Percentiles rank a stretch among this genome's conserved stretches.
Evolutionary conservation across 2,113 vertebrate genomes (phyloP).

Genomic region (Galeopterus variegatus): DNA sequence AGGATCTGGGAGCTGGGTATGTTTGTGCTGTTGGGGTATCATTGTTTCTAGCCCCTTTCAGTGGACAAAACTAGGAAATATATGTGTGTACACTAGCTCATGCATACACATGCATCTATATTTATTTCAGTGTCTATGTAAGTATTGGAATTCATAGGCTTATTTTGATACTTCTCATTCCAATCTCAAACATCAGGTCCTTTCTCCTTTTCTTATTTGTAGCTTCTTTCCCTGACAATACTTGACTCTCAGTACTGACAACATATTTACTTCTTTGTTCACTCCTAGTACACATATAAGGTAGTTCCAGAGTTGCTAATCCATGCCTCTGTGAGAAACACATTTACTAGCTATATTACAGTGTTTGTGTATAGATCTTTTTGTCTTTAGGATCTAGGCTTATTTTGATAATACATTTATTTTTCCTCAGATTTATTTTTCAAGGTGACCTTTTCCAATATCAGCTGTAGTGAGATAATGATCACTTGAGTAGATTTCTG

Average conservation of each 20-base stretch:
- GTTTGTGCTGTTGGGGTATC: neutral
- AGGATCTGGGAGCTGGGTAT: neutral
- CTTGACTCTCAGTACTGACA: neutral
- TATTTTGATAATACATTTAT: slow-evolving; percentile 60
- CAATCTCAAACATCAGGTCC: neutral
- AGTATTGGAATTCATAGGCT: neutral
- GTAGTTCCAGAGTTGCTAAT: slow-evolving; percentile 25
- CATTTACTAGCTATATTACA: neutral
- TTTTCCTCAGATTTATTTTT: slow-evolving; percentile 66
- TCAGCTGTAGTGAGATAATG: slow-evolving; percentile 69
- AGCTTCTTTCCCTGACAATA: neutral
- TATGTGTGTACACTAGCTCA: neutral
- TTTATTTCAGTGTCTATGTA: neutral
- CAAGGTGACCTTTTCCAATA: slow-evolving; percentile 68
- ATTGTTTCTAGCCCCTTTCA: neutral
- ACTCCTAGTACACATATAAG: neutral
- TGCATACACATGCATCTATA: neutral
- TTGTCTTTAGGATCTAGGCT: slow-evolving; percentile 12
- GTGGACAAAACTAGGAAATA: neutral
- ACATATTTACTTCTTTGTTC: slow-evolving; percentile 39
- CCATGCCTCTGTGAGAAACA: slow-evolving; percentile 5
- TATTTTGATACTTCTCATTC: neutral
- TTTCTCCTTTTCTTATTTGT: neutral
- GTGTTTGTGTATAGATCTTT: neutral
- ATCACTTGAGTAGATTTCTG: slow-evolving; percentile 44